Evolutionary conservation across 1,140 invertebrate genomes (phyloP), one percentile per base, ranked within the genome.

Genomic region (Leptopilina boulardi): DNA sequence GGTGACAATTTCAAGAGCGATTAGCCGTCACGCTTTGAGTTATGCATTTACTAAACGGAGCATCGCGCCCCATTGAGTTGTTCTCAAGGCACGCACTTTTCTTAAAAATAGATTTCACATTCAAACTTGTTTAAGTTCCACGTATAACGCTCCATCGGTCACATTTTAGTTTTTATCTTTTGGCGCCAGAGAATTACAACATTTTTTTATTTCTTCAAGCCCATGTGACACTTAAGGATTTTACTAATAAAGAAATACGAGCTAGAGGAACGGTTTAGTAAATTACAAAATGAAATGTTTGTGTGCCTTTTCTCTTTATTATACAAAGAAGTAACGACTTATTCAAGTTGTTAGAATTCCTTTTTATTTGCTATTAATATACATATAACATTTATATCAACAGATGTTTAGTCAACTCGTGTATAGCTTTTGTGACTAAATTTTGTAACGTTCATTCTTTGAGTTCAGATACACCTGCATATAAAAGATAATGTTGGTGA

Each of bases 1-100:
- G 85, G 86, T 89, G 89, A 90, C 88, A 89, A 90, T 90, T 89
- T 90, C 88, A 89, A 84, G 84, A 90, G 87, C 88, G 88, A 90
- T 90, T 90, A 90, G 88, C 86, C 88, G 88, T 89, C 88, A 87
- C 86, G 88, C 77, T 86, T 83, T 89, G 89, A 90, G 83, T 90
- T 90, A 89, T 87, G 83, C 82, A 73, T 76, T 83, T 87, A 87
- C 87, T 88, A 87, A 88, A 76, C 74, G 77, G 59, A 80, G 71
- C 47, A 84, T 78, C 74, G 75, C 76, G 75, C 76, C 81, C 75
- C 81, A 79, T 79, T 81, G 77, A 82, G 79, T 71, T 70, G 73
- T 44, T 79, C 71, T 74, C 19, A 66, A 18, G 73, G 75, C 18
- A 18, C 75, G 77, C 18, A 70, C 76, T 78, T 76, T 77, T 73